Evolutionary conservation across 2,888 invertebrate genomes (phyloP), one percentile per base, ranked within the genome.

Genomic region (Cartodere bifasciata): DNA sequence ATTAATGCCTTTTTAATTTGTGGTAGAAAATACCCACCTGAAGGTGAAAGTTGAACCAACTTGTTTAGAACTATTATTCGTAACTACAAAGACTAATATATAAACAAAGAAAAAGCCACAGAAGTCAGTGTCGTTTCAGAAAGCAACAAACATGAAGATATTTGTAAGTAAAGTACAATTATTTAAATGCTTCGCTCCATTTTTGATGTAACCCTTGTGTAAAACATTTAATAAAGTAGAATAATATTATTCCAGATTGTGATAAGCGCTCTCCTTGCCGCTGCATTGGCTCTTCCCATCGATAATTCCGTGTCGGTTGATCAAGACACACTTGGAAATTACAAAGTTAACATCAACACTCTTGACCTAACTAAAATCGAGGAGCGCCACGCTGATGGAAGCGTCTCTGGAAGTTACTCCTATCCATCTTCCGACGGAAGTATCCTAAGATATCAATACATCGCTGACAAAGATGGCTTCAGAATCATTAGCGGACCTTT

Each of bases 361-460:
- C 23, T 25, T 21, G 40, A 35, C 21, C 23, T 36, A 5, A 24
- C 31, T 9, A 30, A 34, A 33, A 20, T 14, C 1, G 45, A 46
- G 32, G 37, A 44, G 34, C 36, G 45, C 10, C 31, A 40, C 13
- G 34, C 41, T 10, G 44, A 44, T 23, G 45, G 46, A n/a, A 36
- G 34, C 12, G 37, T 46, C 6, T 20, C 39, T n/a, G 46, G 46
- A 12, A 36, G 36, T 22, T 46, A 46, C 32, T 39, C 45, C 20
- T 32, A 36, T 28, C 23, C 29, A 9, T 42, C 39, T 29, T 35
- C 40, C 17, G 30, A 34, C 26, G 44, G 44, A 15, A 16, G 31
- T 6, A 24, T 29, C 2, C 34, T 32, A 16, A 37, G 29, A 9
- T 16, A 41, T 22, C 36, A 41, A 28, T 46, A 46, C 34, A 38